These are phyloP conservation scores for Esox niger DNA, from an alignment of 2,113 vertebrate species.

Conservation along the genomic window DNA sequence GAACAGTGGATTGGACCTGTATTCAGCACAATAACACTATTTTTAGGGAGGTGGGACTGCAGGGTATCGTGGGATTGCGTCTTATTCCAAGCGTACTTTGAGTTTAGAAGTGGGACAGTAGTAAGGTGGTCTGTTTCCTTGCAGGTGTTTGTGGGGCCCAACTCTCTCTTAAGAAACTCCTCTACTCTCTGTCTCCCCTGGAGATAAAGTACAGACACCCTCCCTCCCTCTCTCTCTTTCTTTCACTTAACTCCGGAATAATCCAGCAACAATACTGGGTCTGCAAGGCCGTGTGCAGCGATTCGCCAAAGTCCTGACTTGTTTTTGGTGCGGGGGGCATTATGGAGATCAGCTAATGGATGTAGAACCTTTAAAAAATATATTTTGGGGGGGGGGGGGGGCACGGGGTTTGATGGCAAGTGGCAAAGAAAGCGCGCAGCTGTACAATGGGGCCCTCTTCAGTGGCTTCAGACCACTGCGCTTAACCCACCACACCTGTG, in stretches of 20 bases:
- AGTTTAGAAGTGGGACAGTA: background rate
- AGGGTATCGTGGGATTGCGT: conserved; percentile 39
- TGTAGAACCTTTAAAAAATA: conserved; percentile 78
- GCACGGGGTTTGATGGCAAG: too few species aligned
- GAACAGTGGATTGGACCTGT: background rate
- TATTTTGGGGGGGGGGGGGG: too few species aligned
- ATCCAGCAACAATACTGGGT: conserved; percentile 82
- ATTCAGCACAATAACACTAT: too few species aligned
- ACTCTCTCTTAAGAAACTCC: conserved; percentile 62
- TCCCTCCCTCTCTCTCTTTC: conserved; percentile 43
- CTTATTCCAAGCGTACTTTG: conserved; percentile 27
- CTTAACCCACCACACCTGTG: conserved; percentile 83
- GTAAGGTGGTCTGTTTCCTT: conserved; percentile 37
- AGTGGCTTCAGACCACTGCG: conserved; percentile 64
- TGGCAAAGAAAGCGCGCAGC: conserved; percentile 72
- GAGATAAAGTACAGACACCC: conserved; percentile 78
- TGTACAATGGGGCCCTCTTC: conserved; percentile 66
- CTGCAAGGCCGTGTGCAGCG: conserved; percentile 82
- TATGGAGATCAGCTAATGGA: conserved; percentile 85
- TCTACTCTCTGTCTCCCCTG: conserved; percentile 64
- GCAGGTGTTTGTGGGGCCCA: conserved; percentile 63
- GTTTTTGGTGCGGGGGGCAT: conserved; percentile 61
- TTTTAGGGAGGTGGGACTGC: too few species aligned
- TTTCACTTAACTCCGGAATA: conserved; percentile 79
- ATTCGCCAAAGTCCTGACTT: conserved; percentile 75